phyloP scores from a whole-genome alignment of 2,888 invertebrate species.

The Micoletzkya japonica region DNA sequence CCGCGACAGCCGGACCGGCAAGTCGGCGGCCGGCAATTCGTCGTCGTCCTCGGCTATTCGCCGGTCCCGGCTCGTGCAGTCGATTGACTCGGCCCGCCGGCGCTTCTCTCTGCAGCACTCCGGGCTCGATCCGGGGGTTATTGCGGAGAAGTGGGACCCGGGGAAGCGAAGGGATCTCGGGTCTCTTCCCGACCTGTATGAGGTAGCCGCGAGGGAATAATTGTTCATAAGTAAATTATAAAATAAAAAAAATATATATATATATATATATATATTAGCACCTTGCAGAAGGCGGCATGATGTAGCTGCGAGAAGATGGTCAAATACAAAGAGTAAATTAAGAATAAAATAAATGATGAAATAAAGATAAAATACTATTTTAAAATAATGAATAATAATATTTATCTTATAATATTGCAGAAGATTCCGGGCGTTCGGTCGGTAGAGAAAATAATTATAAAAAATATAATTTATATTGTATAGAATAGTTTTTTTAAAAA shows the following conservation, averaged over 20 bases:
- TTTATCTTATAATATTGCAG: constrained; percentile 1
- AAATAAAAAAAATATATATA: no score
- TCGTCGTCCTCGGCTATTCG: not conserved
- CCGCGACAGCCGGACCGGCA: not conserved
- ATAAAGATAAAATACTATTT: not conserved
- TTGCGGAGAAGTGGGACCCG: not conserved
- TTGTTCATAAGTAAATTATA: not conserved
- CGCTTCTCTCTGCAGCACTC: constrained; percentile 44
- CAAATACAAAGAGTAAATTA: no score
- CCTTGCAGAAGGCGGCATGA: no score
- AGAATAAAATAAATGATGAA: not conserved
- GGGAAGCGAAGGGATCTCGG: constrained; percentile 8
- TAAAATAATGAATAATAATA: not conserved
- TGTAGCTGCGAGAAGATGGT: no score
- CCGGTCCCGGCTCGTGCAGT: constrained; percentile 8
- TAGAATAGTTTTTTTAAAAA: not conserved
- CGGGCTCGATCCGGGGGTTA: not conserved
- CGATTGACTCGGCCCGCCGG: constrained; percentile 40
- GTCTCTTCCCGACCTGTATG: constrained; percentile 15
- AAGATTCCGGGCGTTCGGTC: constrained; percentile 4
- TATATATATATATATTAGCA: no score
- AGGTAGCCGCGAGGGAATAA: not conserved
- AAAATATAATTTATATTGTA: not conserved
- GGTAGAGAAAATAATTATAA: not conserved
- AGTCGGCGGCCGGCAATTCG: not conserved